Base-by-base conservation (phyloP, 2,888 invertebrate species). In the Ditula angustiorana region DNA sequence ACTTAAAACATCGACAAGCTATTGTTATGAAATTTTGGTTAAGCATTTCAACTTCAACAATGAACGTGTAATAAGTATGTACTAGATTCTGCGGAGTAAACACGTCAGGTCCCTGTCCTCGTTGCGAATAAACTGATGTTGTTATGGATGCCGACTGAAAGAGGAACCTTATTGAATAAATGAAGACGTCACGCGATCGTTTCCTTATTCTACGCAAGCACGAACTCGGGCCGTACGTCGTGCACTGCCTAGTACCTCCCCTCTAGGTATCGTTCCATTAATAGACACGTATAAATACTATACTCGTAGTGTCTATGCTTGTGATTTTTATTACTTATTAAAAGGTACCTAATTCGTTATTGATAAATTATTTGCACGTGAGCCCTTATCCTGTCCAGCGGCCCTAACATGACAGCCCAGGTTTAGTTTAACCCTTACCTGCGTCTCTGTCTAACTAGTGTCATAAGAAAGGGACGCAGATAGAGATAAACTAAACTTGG, bases 181-280 rank as follows among this genome's bases (percentile, higher is more conserved):
- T 68, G 75, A 80, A 81, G 77, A 83, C 76, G 81, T 81, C 87
- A 88, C 87, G 86, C 88, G 84, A 88, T 82, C 81, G 74, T 78
- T 78, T 77, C 76, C 78, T 82, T 81, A 83, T 77, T 75, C 71
- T 70, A 70, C 71, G 67, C 68, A 71, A 74, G 78, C 85, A 86
- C 86, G 85, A 79, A 82, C 74, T 71, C 75, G 71, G 73, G 47
- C 71, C 70, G 71, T 44, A 28, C 3, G 4, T 5, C 35, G 5
- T 21, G 23, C 35, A 35, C 44, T 53, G 50, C 35, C 24, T 53
- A 59, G 26, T 52, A 5, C 28, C 19, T 41, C 41, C 4, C 37
- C 13, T 16, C 10, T 7, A 16, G 35, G 35, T 13, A 19, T 7
- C 41, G 41, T n/a, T 8, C 7, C 41, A 7, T 44, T 21, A 13